These are phyloP conservation scores for Microctenopoma lineatum DNA, from an alignment of 2,797 vertebrate species.

Conservation along the genomic window DNA sequence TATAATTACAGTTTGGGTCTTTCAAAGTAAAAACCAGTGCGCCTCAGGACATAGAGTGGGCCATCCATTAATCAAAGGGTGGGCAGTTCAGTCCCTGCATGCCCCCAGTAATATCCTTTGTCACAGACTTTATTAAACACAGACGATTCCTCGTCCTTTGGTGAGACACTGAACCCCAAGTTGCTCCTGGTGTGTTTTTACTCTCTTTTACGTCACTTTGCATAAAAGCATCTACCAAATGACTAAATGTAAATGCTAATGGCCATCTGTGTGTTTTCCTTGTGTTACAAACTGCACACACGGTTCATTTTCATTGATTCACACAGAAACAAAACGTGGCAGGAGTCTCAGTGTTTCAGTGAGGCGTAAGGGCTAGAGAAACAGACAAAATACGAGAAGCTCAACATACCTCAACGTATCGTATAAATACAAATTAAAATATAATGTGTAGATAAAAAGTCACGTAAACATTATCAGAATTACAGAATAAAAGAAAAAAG, in stretches of 20 bases:
- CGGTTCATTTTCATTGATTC: constrained; percentile 38
- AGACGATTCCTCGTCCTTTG: too few relatives aligned
- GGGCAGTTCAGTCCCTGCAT: too few relatives aligned
- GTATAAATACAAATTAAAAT: neutral
- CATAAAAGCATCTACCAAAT: neutral
- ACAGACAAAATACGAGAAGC: neutral
- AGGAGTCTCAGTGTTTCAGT: constrained; percentile 39
- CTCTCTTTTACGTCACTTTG: neutral
- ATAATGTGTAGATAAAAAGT: neutral
- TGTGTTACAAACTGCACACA: neutral
- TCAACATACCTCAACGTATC: neutral
- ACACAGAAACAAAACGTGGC: constrained; percentile 30
- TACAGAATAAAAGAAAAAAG: neutral
- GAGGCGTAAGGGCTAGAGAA: constrained; percentile 2
- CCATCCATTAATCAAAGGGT: too few relatives aligned
- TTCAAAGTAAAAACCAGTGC: constrained; percentile 23
- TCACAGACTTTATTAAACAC: too few relatives aligned
- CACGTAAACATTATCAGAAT: neutral
- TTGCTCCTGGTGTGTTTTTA: too few relatives aligned
- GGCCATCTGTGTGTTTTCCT: constrained; percentile 39
- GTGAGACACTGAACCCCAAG: too few relatives aligned
- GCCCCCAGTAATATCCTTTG: too few relatives aligned
- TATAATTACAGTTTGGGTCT: constrained; percentile 26
- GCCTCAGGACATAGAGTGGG: neutral
- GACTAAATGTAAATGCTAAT: neutral